Conservation (phyloP, 2,888 invertebrate species). For the Rotaria magnacalcarata region DNA sequence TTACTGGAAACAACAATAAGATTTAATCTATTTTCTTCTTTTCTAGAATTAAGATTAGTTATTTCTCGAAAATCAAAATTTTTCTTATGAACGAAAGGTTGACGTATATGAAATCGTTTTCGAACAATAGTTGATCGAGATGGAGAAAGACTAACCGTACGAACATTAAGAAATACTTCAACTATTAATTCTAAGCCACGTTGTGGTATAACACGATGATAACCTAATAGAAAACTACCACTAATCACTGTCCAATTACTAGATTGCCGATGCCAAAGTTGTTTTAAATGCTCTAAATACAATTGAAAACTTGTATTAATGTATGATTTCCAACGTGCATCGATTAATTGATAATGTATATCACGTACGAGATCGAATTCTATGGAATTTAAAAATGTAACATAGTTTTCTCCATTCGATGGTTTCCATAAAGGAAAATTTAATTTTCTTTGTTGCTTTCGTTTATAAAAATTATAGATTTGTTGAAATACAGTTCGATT, state of each 20-base stretch:
- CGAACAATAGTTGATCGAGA: not conserved
- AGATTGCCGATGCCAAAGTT: not conserved
- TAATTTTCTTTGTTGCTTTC: not conserved
- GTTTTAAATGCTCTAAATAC: not conserved
- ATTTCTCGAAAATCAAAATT: not conserved
- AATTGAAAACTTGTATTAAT: not conserved
- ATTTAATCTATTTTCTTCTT: not conserved
- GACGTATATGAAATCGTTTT: conserved; percentile 9
- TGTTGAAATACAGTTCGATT: not conserved
- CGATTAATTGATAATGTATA: not conserved
- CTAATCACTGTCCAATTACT: not conserved
- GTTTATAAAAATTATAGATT: not conserved
- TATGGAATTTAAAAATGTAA: not conserved
- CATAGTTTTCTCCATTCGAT: not conserved
- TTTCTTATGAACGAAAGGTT: not conserved
- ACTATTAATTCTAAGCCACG: not conserved
- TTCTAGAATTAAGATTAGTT: not conserved
- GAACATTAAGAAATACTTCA: not conserved
- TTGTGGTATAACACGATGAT: not conserved
- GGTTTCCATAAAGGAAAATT: not conserved
- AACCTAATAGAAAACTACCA: not conserved
- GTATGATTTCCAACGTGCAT: not conserved
- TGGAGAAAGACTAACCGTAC: too few relatives aligned
- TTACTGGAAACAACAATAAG: conserved; percentile 22
- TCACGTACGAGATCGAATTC: not conserved